Base-by-base conservation (phyloP, 2,888 invertebrate species). In the Chrysomela aeneicollis region DNA sequence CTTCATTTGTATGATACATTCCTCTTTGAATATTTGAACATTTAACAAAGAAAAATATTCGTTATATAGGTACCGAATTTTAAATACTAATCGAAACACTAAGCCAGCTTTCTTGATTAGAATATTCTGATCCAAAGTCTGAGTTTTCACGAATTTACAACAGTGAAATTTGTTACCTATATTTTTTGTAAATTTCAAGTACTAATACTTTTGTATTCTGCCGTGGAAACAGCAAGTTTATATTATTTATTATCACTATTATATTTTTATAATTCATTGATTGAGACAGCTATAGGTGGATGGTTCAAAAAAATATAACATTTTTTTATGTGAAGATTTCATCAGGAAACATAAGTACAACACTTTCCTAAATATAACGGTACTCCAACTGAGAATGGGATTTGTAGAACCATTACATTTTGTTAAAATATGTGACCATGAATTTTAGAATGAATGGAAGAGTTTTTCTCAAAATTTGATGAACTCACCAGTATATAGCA, bases 1-100 rank as follows among this genome's bases (percentile, higher is more conserved):
- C 50, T 42, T 42, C 42, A 42, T 42, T 42, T 42, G 3, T 42
- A 42, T 46, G 26, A 61, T 70, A 71, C 69, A 69, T 71, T 71
- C 68, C 66, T 59, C 52, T 18, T 52, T 53, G 59, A 53, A 49
- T 58, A 58, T 68, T 37, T 59, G 18, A 47, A 58, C 63, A 67
- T 64, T 63, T 63, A n/a, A n/a, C 35, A 58, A 57, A 59, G 54
- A 52, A 58, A 21, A 26, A 5, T 35, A 10, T 35, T 6, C 26
- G 6, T 26, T 26, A 26, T 26, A 6, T 26, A 6, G 26, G 26
- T 26, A 26, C 26, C 26, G 6, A 26, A 26, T 26, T 26, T 26
- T 6, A 6, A 35, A 35, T 35, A 6, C 3, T 3, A 26, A 26
- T 26, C 26, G 6, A 26, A 26, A 26, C 26, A 26, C n/a, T n/a